Percentiles rank a stretch among this genome's conserved stretches.
Evolutionary conservation across 1,140 invertebrate genomes (phyloP).

Genomic region (Delia radicum): DNA sequence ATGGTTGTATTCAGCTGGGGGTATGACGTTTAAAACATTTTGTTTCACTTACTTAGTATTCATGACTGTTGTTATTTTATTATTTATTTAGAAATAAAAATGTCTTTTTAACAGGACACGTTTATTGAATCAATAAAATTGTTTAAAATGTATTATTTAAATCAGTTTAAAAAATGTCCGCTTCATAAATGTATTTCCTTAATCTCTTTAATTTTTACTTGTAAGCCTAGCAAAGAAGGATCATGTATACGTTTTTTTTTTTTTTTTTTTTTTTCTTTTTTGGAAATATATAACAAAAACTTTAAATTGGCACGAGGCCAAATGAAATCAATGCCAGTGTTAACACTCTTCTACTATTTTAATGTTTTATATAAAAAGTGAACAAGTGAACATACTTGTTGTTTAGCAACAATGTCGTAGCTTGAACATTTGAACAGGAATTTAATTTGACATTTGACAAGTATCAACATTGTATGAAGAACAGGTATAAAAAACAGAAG

Average conservation of each 20-base stretch:
- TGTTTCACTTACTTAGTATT: background rate
- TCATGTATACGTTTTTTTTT: background rate
- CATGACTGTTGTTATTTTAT: background rate
- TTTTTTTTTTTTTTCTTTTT: background rate
- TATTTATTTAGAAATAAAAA: background rate
- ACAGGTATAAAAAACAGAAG: conserved; percentile 1
- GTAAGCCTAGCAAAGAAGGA: background rate
- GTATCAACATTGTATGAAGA: conserved; percentile 19
- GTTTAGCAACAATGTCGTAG: background rate
- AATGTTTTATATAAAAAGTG: too few species aligned
- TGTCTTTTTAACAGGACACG: background rate
- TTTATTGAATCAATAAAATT: background rate
- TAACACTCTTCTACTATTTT: background rate
- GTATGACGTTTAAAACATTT: background rate
- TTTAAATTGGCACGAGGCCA: conserved; percentile 18
- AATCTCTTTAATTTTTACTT: background rate
- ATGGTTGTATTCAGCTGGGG: background rate
- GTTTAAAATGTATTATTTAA: background rate
- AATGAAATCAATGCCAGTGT: conserved; percentile 22
- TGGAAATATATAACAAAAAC: background rate
- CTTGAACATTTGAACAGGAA: conserved; percentile 14
- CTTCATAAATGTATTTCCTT: background rate
- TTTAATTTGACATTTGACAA: conserved; percentile 24
- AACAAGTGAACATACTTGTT: too few species aligned
- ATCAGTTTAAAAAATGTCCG: background rate